Evolutionary conservation across 2,888 invertebrate species (phyloP).

Genomic region (Lamellibrachia columna): DNA sequence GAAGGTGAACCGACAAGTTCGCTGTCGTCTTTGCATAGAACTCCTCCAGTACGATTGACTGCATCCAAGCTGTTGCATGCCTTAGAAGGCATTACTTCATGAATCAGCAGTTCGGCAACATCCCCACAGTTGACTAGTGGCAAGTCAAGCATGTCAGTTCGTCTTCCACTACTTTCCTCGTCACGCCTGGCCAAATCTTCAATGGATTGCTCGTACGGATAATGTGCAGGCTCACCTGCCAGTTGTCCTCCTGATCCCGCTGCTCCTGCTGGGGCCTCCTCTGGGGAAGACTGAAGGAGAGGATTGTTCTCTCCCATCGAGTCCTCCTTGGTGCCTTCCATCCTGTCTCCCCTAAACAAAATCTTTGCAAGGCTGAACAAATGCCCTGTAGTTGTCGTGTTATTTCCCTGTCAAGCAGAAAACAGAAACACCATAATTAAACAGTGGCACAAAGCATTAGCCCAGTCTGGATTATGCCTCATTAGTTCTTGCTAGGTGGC

Average conservation of each 20-base stretch:
- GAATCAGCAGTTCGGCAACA: background rate
- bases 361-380: no score
- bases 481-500: background rate
- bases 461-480: background rate
- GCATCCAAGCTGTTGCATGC: background rate
- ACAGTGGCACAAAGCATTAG: background rate
- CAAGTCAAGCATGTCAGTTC: no score
- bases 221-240: background rate
- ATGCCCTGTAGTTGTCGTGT: background rate
- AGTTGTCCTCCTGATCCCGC: background rate
- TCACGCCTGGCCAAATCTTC: background rate
- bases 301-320: background rate
- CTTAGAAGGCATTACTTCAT: background rate
- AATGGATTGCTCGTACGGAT: background rate
- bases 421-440: background rate
- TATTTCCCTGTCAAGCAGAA: background rate
- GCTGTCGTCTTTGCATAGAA: background rate
- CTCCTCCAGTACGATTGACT: background rate
- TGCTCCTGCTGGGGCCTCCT: background rate
- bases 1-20: background rate
- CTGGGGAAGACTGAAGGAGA: background rate
- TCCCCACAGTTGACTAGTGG: background rate
- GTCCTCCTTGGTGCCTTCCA: background rate
- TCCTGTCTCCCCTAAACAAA: background rate
- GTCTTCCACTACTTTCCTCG: background rate